Conservation (phyloP, 2,888 invertebrate species). For the Tipula helvola region DNA sequence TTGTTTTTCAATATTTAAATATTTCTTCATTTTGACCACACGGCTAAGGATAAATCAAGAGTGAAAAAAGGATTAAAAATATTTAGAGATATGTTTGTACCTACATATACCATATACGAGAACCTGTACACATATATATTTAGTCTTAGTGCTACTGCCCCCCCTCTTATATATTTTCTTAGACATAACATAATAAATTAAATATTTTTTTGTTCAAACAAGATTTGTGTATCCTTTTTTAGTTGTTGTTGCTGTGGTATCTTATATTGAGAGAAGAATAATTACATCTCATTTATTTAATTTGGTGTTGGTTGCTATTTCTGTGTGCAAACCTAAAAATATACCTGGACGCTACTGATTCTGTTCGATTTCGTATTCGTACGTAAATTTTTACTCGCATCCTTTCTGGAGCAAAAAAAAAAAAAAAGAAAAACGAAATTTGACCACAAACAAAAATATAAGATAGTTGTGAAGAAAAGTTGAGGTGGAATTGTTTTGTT, state of each 20-base stretch:
- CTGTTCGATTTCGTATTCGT: neutral
- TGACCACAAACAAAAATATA: neutral
- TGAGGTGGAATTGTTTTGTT: neutral
- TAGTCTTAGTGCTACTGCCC: neutral
- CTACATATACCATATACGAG: too few relatives aligned
- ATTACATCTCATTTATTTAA: neutral
- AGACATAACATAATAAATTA: neutral
- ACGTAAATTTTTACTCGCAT: neutral
- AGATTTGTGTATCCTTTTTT: neutral
- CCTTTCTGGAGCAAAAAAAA: neutral
- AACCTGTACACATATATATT: neutral
- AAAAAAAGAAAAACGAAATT: neutral
- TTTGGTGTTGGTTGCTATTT: neutral
- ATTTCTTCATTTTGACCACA: neutral
- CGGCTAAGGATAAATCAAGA: neutral
- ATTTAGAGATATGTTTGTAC: neutral
- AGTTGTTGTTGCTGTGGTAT: neutral
- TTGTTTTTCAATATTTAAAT: neutral
- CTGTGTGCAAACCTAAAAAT: too few relatives aligned
- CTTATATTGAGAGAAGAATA: neutral
- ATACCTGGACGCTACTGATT: neutral
- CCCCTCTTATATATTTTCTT: neutral
- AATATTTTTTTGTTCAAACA: neutral
- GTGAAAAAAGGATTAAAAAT: neutral
- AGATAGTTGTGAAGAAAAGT: neutral